Base-by-base conservation (phyloP, 2,113 vertebrate genomes). In the Sylvietta virens region DNA sequence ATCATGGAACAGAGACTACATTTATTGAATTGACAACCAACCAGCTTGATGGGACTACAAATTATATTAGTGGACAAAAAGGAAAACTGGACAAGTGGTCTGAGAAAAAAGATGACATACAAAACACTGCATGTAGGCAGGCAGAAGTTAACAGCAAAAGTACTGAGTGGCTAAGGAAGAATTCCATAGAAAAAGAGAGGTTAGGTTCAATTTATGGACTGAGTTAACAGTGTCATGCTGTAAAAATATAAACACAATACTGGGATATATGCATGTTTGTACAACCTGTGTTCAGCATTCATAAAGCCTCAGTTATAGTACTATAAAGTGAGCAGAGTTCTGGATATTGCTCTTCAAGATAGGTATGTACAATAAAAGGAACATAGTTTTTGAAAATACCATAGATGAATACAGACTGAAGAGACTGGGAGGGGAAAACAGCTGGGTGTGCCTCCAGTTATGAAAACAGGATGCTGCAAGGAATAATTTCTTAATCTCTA, bases 401-500 rank as follows among this genome's bases (percentile, higher is more conserved):
- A 47, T 5, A 40, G 50, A 47, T 42, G 19, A 86, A 77, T n/a
- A 54, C 37, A 81, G 37, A 53, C 65, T 56, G 79, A 71, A 37
- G 71, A 81, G 86, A 47, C 71, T 80, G 54, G 57, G 62, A 83
- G 35, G 22, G 31, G 50, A 77, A 71, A 83, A 86, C 66, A 88
- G 23, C 39, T 39, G 94, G 88, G 92, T 84, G 92, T 95, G 86
- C 70, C 86, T 62, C 64, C 35, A 86, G 40, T 81, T 74, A 86
- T 28, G 44, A 95, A 97, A 95, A 95, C 95, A 91, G 91, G 83
- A 97, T 92, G 91, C 92, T 95, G 80, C 60, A 91, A 95, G 86
- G 86, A 96, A 71, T 96, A 74, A 95, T 94, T 94, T 91, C 93
- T 96, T 94, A 76, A 93, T 94, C 76, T 95, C 86, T 81, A 27